Evolutionary conservation across 2,797 vertebrate species (phyloP).

Genomic region (Artibeus jamaicensis): DNA sequence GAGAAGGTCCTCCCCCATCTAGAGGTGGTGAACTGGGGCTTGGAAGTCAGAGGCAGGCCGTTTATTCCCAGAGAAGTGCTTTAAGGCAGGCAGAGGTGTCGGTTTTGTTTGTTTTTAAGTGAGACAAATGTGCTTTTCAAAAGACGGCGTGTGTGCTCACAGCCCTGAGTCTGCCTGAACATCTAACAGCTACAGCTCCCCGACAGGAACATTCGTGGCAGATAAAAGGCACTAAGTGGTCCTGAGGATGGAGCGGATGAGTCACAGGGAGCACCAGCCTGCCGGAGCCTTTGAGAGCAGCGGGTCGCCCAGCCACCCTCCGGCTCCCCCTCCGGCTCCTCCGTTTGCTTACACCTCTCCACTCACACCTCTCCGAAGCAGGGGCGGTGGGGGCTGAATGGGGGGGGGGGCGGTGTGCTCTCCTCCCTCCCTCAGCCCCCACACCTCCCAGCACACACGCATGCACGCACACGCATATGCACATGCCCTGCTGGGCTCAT

Average conservation of each 20-base stretch:
- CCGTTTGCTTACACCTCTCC: not conserved
- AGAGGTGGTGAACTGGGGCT: not conserved
- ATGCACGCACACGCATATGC: not conserved
- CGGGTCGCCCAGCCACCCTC: accelerated
- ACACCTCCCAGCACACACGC: not conserved
- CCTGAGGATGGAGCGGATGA: constrained; percentile 57
- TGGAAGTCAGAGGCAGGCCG: not conserved
- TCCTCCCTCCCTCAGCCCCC: accelerated
- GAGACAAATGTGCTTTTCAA: constrained; percentile 51
- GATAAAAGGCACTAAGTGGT: constrained; percentile 57
- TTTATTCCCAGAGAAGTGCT: not conserved
- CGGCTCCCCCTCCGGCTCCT: too few species aligned
- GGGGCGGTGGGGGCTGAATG: not conserved
- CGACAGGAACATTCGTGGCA: constrained; percentile 42
- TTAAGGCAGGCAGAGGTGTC: not conserved
- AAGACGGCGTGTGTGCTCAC: not conserved
- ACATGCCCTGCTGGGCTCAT: not conserved
- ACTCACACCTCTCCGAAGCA: not conserved
- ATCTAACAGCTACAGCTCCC: constrained; percentile 54
- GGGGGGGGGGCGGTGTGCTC: not conserved
- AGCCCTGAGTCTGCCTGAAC: constrained; percentile 32
- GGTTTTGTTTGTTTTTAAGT: constrained; percentile 52
- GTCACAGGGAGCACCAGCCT: constrained; percentile 16
- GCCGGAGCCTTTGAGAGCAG: not conserved
- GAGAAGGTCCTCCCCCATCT: not conserved